phyloP scores from a whole-genome alignment of 2,888 invertebrate genomes.

The Cephus nigrinus region DNA sequence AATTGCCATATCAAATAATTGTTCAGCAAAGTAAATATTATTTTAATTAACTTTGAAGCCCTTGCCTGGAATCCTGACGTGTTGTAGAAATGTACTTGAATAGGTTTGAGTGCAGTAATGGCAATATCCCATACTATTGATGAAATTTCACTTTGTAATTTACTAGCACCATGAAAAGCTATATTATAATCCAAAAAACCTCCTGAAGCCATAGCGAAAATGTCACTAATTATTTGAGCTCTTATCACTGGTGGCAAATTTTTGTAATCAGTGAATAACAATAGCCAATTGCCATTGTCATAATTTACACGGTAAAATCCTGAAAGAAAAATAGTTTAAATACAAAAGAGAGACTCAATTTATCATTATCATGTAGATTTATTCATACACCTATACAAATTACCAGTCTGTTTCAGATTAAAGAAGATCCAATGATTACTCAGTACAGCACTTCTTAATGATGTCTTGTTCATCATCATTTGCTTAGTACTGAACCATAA shows the following conservation, averaged over 20 bases:
- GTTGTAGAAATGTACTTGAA: constrained; percentile 71
- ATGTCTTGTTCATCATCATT: constrained; percentile 45
- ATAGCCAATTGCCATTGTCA: constrained; percentile 72
- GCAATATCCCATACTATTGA: constrained; percentile 74
- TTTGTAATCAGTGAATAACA: constrained; percentile 69
- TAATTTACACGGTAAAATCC: constrained; percentile 77
- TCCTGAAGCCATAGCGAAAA: constrained; percentile 71
- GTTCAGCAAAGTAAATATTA: not conserved
- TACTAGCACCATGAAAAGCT: constrained; percentile 69
- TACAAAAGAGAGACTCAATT: not conserved
- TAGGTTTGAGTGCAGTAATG: constrained; percentile 70
- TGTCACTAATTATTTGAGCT: constrained; percentile 79
- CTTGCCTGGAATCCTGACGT: constrained; percentile 72
- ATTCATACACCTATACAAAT: constrained; percentile 13
- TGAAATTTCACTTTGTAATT: constrained; percentile 68
- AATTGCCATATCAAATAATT: not conserved
- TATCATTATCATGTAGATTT: not conserved
- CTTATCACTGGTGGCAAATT: constrained; percentile 71
- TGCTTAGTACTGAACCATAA: constrained; percentile 68
- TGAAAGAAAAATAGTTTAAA: constrained; percentile 63
- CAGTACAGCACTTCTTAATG: constrained; percentile 46
- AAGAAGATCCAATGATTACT: constrained; percentile 73
- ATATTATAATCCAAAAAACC: constrained; percentile 71
- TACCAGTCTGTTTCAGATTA: constrained; percentile 75
- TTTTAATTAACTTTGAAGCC: not conserved